Evolutionary conservation across 1,140 invertebrate genomes (phyloP), one percentile per base, ranked within the genome.

Genomic region (Rhynchophorus ferrugineus): DNA sequence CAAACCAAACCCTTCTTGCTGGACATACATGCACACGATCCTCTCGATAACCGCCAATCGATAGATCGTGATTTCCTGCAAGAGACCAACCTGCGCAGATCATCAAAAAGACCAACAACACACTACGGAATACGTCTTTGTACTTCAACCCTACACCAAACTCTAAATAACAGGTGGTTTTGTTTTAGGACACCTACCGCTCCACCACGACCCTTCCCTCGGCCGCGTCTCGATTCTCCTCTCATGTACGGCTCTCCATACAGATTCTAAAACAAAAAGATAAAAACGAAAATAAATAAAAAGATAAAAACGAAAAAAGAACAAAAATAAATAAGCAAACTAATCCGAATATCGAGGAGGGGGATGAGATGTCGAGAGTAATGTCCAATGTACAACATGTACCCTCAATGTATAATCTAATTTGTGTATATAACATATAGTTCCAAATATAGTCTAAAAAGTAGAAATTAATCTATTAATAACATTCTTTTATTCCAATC

Each of bases 101-200:
- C 13, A 9, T 34, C 33, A 37, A n/a, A n/a, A n/a, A n/a, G 13
- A 9, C 35, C 35, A 16, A 37, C 35, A 37, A 13, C 35, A 37
- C n/a, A 37, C 1, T n/a, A 16, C 35, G 2, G 17, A 37, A 37
- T 37, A 37, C 35, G 35, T 18, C 24, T 29, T 5, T 11, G 20
- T 18, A 41, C 38, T 38, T n/a, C n/a, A 11, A 38, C 3, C 37
- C 37, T 17, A 38, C 37, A 38, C 14, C 37, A 38, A 11, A 38
- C 37, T 38, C 37, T 38, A 38, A 38, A 38, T 38, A 38, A 19
- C 16, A 19, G 18, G 24, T 29, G 44, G 20, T 44, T n/a, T n/a
- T n/a, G n/a, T n/a, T n/a, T n/a, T n/a, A n/a, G n/a, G n/a, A n/a
- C 61, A 70, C 68, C 57, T 68, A 70, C 68, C 67, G 63, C 64